Percentiles rank a stretch among this genome's conserved stretches.
These are phyloP conservation scores for Agrenia bidenticulata DNA, from an alignment of 2,888 invertebrate species.

Conservation along the genomic window DNA sequence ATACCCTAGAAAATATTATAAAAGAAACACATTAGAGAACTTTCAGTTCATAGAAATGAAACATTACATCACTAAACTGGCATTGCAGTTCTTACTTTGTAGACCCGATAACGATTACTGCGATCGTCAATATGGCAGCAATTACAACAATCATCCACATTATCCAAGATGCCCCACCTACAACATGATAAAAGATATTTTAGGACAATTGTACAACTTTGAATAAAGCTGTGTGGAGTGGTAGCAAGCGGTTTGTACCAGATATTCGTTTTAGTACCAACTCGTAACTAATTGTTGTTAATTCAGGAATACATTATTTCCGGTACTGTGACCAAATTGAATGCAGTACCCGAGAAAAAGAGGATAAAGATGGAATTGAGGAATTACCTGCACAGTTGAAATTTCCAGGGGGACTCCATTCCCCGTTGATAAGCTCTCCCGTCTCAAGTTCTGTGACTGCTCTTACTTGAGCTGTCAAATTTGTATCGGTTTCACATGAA, in stretches of 20 bases:
- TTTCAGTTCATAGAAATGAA: no score
- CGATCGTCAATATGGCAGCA: slow-evolving; percentile 20
- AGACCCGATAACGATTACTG: slow-evolving; percentile 33
- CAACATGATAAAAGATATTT: slow-evolving; percentile 18
- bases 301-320: no score
- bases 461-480: slow-evolving; percentile 48
- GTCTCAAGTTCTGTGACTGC: slow-evolving; percentile 36
- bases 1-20: slow-evolving; percentile 59
- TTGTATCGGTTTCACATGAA: slow-evolving; percentile 44
- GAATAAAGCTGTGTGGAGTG: no score
- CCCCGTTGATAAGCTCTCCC: slow-evolving; percentile 35
- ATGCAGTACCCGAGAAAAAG: not conserved
- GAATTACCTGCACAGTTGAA: slow-evolving; percentile 45
- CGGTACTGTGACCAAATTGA: no score
- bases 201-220: slow-evolving; percentile 1
- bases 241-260: no score
- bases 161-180: slow-evolving; percentile 42
- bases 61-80: no score
- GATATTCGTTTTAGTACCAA: no score
- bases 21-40: no score
- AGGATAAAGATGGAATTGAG: not conserved
- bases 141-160: slow-evolving; percentile 46
- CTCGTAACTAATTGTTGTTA: no score
- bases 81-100: slow-evolving; percentile 50
- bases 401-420: slow-evolving; percentile 48